Evolutionary conservation across 2,888 invertebrate species (phyloP).

Genomic region (Platynereis dumerilii): DNA sequence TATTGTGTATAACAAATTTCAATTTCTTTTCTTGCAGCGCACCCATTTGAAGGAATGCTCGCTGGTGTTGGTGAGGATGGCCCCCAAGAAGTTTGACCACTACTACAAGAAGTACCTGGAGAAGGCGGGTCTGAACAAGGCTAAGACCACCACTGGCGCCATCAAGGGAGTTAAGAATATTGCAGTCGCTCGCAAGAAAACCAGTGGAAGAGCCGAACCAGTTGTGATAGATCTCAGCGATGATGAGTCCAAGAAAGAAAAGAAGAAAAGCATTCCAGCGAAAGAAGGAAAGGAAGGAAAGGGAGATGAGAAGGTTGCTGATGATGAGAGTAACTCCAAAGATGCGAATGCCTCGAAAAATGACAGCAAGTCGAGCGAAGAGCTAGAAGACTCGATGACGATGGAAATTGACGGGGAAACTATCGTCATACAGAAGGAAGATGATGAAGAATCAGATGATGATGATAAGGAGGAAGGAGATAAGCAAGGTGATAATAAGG

Average conservation of each 20-base stretch:
- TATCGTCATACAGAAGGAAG: conserved; percentile 19
- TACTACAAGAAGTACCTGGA: neutral
- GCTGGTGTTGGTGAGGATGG: conserved; percentile 39
- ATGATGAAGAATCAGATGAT: conserved; percentile 10
- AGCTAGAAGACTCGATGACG: neutral
- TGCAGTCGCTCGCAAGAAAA: neutral
- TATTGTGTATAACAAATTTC: too few species aligned
- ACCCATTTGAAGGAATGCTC: conserved; percentile 49
- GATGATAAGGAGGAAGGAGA: neutral
- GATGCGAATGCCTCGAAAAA: neutral
- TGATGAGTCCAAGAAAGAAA: conserved; percentile 1
- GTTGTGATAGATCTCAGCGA: conserved; percentile 11
- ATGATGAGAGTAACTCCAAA: neutral
- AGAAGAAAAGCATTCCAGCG: neutral
- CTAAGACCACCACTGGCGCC: too few species aligned
- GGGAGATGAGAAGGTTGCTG: neutral
- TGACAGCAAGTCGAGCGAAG: too few species aligned
- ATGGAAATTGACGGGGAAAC: conserved; percentile 26
- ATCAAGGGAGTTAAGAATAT: neutral
- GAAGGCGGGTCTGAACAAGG: too few species aligned
- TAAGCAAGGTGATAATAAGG: neutral
- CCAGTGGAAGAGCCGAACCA: neutral
- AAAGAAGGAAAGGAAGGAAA: neutral
- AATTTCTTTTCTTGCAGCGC: neutral
- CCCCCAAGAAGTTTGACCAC: conserved; percentile 14